A percentile compares a stretch with the other conserved stretches of the same genome.
Conservation (phyloP, 2,113 vertebrate species). For the Vicugna pacos region DNA sequence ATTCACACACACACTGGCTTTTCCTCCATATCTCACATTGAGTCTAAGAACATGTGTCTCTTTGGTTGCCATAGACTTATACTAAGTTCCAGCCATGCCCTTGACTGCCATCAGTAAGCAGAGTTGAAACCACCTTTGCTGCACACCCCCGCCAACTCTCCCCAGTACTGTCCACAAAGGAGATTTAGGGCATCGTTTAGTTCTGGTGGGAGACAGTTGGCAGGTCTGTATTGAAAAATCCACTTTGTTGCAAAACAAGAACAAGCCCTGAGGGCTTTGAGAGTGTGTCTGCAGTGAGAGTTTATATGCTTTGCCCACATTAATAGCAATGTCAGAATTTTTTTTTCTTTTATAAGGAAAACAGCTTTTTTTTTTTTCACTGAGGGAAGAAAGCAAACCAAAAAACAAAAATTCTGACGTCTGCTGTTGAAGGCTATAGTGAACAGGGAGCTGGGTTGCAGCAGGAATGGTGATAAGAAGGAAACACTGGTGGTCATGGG, state of each 20-base stretch:
- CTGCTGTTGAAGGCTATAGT: background rate
- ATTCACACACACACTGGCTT: background rate
- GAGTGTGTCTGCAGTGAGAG: background rate
- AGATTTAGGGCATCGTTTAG: background rate
- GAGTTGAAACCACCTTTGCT: background rate
- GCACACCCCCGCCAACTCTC: background rate
- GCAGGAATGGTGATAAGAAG: background rate
- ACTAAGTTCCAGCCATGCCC: background rate
- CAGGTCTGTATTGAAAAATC: background rate
- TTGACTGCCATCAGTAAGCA: background rate
- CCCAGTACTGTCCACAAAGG: background rate
- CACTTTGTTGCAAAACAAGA: background rate
- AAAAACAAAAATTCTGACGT: background rate
- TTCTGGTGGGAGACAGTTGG: background rate
- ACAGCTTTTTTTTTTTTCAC: background rate
- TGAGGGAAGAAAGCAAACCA: too few species aligned
- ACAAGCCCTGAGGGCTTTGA: background rate
- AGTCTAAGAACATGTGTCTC: constrained; percentile 1
- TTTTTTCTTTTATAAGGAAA: background rate
- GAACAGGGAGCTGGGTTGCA: background rate
- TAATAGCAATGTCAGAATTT: background rate
- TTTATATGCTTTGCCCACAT: background rate
- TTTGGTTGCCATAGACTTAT: background rate
- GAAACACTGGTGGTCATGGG: rapidly evolving
- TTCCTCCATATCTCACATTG: background rate